Conservation (phyloP, 1,140 invertebrate genomes). For the Pogonus chalceus region DNA sequence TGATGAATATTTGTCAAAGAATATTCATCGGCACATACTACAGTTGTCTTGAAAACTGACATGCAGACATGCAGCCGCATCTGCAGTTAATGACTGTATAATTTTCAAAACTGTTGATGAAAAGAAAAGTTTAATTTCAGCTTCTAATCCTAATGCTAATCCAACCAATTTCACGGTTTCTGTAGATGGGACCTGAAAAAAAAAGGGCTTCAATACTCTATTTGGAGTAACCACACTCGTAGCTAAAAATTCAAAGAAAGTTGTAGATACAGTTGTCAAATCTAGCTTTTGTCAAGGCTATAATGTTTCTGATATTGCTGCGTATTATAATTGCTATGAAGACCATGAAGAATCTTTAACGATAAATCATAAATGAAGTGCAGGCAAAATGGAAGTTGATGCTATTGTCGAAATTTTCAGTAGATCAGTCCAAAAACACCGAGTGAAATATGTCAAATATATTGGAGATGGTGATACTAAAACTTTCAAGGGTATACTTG, state of each 20-base stretch:
- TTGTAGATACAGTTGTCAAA: constrained; percentile 16
- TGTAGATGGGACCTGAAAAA: too few relatives aligned
- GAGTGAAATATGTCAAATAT: constrained; percentile 17
- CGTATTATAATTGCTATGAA: constrained; percentile 16
- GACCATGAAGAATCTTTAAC: constrained; percentile 11
- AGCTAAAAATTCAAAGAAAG: constrained; percentile 12
- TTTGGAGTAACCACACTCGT: constrained; percentile 14
- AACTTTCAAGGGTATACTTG: constrained; percentile 18
- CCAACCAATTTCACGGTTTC: too few relatives aligned
- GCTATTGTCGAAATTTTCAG: not conserved
- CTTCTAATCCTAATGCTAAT: constrained; percentile 5
- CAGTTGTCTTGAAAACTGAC: too few relatives aligned
- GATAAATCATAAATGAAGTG: not conserved
- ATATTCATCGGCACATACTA: too few relatives aligned
- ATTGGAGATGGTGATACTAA: constrained; percentile 24
- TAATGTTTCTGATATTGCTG: constrained; percentile 11
- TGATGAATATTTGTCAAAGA: too few relatives aligned
- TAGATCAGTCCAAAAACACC: not conserved
- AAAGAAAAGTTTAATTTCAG: constrained; percentile 13
- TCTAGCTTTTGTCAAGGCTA: constrained; percentile 14
- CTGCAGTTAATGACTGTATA: too few relatives aligned
- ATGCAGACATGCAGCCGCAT: too few relatives aligned
- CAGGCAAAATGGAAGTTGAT: not conserved
- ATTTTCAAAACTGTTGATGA: constrained; percentile 14
- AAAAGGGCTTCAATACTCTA: too few relatives aligned